A percentile compares a stretch with the other conserved stretches of the same genome.
Conservation (phyloP, 2,888 invertebrate genomes). For the Leucozona laternaria region DNA sequence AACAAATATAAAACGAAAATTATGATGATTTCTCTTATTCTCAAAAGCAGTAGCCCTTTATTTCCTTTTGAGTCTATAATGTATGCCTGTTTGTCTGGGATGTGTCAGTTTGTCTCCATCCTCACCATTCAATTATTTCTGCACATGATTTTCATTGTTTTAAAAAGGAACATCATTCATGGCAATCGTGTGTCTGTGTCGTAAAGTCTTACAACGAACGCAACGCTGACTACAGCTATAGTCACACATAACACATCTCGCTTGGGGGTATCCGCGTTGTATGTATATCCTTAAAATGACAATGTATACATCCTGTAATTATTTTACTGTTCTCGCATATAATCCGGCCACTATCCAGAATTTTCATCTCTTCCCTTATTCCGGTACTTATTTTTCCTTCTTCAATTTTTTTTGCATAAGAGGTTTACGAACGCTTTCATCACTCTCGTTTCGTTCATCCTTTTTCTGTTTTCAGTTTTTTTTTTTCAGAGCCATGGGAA, state of each 20-base stretch:
- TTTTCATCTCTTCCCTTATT: slow-evolving; percentile 30
- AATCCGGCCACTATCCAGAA: slow-evolving; percentile 49
- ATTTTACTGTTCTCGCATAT: slow-evolving; percentile 60
- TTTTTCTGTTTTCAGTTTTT: background rate
- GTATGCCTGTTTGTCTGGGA: background rate
- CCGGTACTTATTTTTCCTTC: slow-evolving; percentile 21
- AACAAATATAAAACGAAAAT: background rate
- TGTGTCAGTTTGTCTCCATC: background rate
- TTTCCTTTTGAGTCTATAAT: background rate
- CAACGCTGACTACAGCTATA: slow-evolving; percentile 2
- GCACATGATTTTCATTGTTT: slow-evolving; percentile 60
- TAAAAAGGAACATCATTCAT: slow-evolving; percentile 44
- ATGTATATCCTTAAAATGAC: slow-evolving; percentile 37
- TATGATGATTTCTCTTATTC: slow-evolving; percentile 46
- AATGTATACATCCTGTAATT: slow-evolving; percentile 63
- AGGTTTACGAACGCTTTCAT: slow-evolving; percentile 21
- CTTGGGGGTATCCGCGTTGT: slow-evolving; percentile 27
- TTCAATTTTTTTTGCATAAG: slow-evolving; percentile 8
- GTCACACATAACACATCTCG: too few relatives aligned
- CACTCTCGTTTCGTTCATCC: slow-evolving; percentile 13
- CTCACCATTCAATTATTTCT: slow-evolving; percentile 49
- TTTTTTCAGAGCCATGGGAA: slow-evolving; percentile 21
- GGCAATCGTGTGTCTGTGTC: slow-evolving; percentile 26
- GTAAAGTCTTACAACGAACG: background rate
- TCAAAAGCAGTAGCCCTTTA: slow-evolving; percentile 22